These are phyloP conservation scores for Amblyjoppa proteus DNA, from an alignment of 2,888 invertebrate genomes.

Conservation along the genomic window DNA sequence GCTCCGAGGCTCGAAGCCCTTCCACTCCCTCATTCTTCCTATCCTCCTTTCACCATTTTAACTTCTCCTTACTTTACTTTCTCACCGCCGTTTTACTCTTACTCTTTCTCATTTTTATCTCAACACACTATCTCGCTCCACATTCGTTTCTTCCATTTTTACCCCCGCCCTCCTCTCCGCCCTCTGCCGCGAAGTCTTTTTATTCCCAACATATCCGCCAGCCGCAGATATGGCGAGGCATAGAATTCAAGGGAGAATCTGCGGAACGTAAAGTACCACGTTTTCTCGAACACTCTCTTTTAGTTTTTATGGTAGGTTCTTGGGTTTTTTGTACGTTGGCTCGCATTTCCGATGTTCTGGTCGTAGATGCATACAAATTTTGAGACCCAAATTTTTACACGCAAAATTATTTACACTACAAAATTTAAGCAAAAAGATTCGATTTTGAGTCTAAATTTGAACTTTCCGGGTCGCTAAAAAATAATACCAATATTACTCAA, in stretches of 20 bases:
- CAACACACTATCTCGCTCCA: conserved; percentile 29
- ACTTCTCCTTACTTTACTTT: conserved; percentile 58
- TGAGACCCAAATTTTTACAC: background rate
- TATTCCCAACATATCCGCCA: conserved; percentile 61
- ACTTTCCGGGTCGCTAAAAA: background rate
- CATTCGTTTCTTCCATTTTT: conserved; percentile 15
- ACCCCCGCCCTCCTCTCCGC: background rate
- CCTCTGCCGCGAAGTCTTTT: background rate
- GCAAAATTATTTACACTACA: too few relatives aligned
- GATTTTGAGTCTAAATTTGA: too few relatives aligned
- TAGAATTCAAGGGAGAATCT: conserved; percentile 27
- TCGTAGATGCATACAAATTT: background rate
- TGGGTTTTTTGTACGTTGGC: background rate
- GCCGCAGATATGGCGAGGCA: conserved; percentile 53
- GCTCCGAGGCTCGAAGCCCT: conserved; percentile 44
- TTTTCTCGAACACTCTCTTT: conserved; percentile 51
- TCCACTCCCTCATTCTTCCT: conserved; percentile 52
- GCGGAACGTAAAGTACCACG: conserved; percentile 24
- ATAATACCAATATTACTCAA: background rate
- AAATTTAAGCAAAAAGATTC: background rate
- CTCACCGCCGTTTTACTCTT: conserved; percentile 46
- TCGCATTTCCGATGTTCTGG: background rate
- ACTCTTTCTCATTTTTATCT: conserved; percentile 44
- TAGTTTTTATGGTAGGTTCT: conserved; percentile 31
- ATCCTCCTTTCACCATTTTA: conserved; percentile 64